A percentile compares a stretch with the other conserved stretches of the same genome.
Evolutionary conservation across 1,140 invertebrate species (phyloP).

Genomic region (Gonatopus flavifemur): DNA sequence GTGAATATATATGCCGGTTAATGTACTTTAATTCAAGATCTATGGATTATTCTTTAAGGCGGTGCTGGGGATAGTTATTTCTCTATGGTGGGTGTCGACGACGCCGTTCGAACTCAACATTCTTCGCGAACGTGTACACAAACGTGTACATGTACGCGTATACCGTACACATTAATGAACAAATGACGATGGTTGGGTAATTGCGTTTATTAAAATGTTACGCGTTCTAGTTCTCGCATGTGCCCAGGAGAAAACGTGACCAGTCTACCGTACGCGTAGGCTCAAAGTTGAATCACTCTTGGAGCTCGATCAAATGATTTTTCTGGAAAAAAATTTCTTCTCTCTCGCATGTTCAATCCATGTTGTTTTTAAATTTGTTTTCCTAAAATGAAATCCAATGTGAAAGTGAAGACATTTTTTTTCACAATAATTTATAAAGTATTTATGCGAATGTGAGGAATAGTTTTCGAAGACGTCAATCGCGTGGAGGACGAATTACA

Average conservation of each 20-base stretch:
- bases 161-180: no score
- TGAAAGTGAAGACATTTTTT: no score
- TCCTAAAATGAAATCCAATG: no score
- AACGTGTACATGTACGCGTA: conserved; percentile 20
- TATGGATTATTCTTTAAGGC: conserved; percentile 24
- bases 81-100: no score
- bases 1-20: conserved; percentile 17
- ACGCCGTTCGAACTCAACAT: no score
- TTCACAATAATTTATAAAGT: no score
- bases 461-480: no score
- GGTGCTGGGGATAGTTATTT: no score
- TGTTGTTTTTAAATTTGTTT: not conserved
- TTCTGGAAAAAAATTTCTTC: not conserved
- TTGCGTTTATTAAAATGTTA: conserved; percentile 54
- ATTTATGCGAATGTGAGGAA: no score
- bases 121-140: conserved; percentile 3
- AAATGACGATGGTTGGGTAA: conserved; percentile 37
- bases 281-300: conserved; percentile 25
- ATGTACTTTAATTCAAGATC: conserved; percentile 16
- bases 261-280: conserved; percentile 28
- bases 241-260: conserved; percentile 20
- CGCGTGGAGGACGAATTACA: no score
- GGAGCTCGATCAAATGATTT: no score
- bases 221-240: conserved; percentile 51
- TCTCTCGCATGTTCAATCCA: not conserved